Percentiles rank a stretch among this genome's conserved stretches.
phyloP scores from a whole-genome alignment of 2,797 vertebrate species.

The Graptemys geographica region DNA sequence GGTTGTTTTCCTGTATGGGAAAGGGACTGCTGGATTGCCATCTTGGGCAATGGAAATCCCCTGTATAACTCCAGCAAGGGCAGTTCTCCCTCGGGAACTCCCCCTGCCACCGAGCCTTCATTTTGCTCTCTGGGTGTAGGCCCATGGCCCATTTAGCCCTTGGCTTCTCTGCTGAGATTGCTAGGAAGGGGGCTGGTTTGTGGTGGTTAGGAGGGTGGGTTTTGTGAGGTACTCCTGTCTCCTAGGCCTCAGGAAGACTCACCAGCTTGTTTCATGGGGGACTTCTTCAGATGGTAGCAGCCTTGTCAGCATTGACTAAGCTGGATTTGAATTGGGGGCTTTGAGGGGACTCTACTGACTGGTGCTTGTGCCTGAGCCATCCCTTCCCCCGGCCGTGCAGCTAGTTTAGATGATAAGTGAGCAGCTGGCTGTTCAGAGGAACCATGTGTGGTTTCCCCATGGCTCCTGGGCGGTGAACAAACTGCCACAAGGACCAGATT shows the following conservation, averaged over 20 bases:
- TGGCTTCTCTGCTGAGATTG: neutral
- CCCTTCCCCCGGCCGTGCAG: neutral
- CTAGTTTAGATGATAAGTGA: neutral
- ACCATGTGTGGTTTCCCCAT: neutral
- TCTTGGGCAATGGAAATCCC: neutral
- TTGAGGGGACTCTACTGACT: neutral
- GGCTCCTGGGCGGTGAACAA: neutral
- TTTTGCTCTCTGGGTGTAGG: neutral
- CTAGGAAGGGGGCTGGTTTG: neutral
- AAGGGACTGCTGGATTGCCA: neutral
- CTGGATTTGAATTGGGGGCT: neutral
- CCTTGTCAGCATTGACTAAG: neutral
- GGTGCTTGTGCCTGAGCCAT: neutral
- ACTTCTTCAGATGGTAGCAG: neutral
- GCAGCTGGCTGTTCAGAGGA: neutral
- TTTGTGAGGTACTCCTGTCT: neutral
- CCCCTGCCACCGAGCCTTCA: neutral
- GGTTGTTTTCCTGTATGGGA: neutral
- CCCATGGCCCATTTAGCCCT: neutral
- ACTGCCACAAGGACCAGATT: neutral
- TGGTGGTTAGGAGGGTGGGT: neutral
- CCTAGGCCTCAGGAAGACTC: neutral
- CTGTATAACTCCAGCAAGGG: neutral
- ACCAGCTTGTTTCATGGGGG: neutral
- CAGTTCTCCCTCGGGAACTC: neutral